These are phyloP conservation scores for Tortricodes alternella DNA, from an alignment of 2,888 invertebrate genomes.

Conservation along the genomic window DNA sequence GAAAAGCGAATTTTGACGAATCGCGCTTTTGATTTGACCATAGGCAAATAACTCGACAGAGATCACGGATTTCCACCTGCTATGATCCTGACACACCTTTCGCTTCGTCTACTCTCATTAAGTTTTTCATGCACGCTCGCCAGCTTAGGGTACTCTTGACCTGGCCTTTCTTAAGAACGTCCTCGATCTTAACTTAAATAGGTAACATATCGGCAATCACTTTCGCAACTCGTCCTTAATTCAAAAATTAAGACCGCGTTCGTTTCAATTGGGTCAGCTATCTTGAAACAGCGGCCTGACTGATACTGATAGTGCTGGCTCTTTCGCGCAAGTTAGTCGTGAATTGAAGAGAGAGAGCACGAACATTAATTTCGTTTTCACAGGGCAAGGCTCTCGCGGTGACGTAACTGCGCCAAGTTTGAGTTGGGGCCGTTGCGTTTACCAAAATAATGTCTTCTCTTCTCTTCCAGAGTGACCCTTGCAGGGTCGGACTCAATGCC, in stretches of 20 bases:
- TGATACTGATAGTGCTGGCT: not conserved
- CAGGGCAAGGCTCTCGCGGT: not conserved
- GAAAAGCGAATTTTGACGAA: too few relatives aligned
- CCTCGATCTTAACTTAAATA: not conserved
- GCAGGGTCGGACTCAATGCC: too few relatives aligned
- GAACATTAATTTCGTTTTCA: not conserved
- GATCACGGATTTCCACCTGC: too few relatives aligned
- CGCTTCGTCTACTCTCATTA: too few relatives aligned
- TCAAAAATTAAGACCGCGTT: slow-evolving; percentile 5
- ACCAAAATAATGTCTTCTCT: too few relatives aligned
- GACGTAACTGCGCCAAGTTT: not conserved
- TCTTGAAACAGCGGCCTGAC: slow-evolving; percentile 2
- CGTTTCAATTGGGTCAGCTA: slow-evolving; percentile 15
- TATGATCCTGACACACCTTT: too few relatives aligned
- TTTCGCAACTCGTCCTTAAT: slow-evolving; percentile 26
- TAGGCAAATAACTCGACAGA: too few relatives aligned
- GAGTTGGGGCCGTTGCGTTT: not conserved
- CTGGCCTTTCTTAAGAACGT: too few relatives aligned
- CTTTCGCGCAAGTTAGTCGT: not conserved
- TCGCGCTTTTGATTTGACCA: too few relatives aligned
- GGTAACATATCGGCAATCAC: not conserved
- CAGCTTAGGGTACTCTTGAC: too few relatives aligned
- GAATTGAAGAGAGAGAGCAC: not conserved
- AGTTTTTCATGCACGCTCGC: too few relatives aligned
- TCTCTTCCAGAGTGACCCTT: too few relatives aligned